Conservation (phyloP, 2,888 invertebrate genomes). For the Cenopis cana region DNA sequence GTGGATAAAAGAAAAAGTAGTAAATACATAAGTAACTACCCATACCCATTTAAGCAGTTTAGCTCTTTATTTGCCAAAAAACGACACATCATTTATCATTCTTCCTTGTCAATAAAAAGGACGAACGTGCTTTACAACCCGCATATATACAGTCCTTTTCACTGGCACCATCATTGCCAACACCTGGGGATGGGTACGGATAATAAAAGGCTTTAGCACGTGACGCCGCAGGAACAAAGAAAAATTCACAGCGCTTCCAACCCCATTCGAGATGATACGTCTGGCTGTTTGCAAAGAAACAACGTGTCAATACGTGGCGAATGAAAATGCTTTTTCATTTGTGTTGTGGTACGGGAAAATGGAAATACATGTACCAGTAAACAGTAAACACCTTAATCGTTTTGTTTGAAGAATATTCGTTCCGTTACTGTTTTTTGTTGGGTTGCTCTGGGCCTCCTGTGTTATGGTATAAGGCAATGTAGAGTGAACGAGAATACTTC, state of each 20-base stretch:
- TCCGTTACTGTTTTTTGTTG: not conserved
- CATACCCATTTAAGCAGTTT: conserved; percentile 3
- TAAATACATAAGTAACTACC: too few species aligned
- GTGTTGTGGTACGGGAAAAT: conserved; percentile 34
- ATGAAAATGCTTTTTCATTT: conserved; percentile 43
- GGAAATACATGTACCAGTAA: conserved; percentile 35
- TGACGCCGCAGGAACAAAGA: conserved; percentile 72
- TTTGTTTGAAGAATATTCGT: conserved; percentile 25
- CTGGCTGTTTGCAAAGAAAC: conserved; percentile 46
- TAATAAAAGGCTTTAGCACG: conserved; percentile 78
- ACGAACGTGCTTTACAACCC: not conserved
- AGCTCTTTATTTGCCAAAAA: conserved; percentile 66
- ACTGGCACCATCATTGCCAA: conserved; percentile 47
- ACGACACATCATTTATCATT: conserved; percentile 48
- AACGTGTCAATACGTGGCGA: conserved; percentile 39
- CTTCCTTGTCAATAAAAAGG: conserved; percentile 1
- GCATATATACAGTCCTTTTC: not conserved
- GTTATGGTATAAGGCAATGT: not conserved
- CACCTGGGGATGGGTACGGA: conserved; percentile 54
- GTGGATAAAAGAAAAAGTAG: conserved; percentile 44
- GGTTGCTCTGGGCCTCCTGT: not conserved
- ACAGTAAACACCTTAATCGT: conserved; percentile 34
- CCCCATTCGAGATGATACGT: conserved; percentile 55
- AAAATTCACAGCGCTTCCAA: conserved; percentile 65
- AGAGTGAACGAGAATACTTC: not conserved